A percentile compares a stretch with the other conserved stretches of the same genome.
These are phyloP conservation scores for Hephaestus fuliginosus DNA, from an alignment of 2,797 vertebrate genomes.

Conservation along the genomic window DNA sequence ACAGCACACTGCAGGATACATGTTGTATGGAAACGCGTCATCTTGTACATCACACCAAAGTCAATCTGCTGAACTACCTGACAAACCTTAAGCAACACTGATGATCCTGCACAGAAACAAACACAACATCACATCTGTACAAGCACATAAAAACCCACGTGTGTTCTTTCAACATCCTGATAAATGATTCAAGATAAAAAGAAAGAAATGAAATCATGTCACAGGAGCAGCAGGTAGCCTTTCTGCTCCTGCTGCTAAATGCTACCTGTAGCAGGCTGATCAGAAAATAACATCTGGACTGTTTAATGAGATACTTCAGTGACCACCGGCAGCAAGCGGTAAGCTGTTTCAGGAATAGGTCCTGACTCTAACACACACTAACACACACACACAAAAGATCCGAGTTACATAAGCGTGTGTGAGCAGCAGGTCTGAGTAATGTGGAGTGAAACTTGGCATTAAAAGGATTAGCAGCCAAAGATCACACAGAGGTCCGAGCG, in stretches of 20 bases:
- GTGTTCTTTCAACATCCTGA: not conserved
- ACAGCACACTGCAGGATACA: not conserved
- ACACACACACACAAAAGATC: constrained; percentile 32
- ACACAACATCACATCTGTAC: not conserved
- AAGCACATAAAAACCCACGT: not conserved
- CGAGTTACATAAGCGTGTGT: constrained; percentile 73
- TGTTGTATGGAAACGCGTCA: not conserved
- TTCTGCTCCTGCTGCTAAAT: not conserved
- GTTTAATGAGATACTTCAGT: not conserved
- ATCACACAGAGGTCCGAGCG: constrained; percentile 66
- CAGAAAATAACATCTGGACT: not conserved
- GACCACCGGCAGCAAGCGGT: not conserved
- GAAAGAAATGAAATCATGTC: not conserved
- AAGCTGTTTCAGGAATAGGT: not conserved
- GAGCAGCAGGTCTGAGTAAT: constrained; percentile 83
- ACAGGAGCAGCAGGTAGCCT: not conserved
- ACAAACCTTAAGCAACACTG: not conserved
- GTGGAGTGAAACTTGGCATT: constrained; percentile 82
- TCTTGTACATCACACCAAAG: not conserved
- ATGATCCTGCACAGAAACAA: not conserved
- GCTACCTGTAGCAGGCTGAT: not conserved
- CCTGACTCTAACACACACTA: not conserved
- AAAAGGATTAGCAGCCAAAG: constrained; percentile 79
- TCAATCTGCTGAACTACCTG: not conserved
- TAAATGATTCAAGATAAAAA: not conserved